These are phyloP conservation scores for Synanthedon formicaeformis DNA, from an alignment of 2,888 invertebrate genomes.

Conservation along the genomic window DNA sequence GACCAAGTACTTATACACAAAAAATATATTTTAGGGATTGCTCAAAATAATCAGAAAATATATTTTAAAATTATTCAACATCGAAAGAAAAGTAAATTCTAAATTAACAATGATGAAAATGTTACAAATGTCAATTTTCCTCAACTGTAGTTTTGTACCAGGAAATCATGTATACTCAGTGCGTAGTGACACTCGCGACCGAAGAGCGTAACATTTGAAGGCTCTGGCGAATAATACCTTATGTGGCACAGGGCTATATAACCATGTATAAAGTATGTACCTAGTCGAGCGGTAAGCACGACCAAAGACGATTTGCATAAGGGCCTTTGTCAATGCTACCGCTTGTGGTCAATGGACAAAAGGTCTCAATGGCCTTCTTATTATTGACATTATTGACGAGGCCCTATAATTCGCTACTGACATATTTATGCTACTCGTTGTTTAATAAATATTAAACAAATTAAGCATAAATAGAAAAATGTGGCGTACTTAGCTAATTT, in stretches of 20 bases:
- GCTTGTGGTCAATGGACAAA: slow-evolving; percentile 40
- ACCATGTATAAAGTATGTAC: background rate
- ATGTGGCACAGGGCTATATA: slow-evolving; percentile 16
- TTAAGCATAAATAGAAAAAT: too few relatives aligned
- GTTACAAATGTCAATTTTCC: slow-evolving; percentile 11
- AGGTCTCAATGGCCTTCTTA: slow-evolving; percentile 51
- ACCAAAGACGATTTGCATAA: slow-evolving; percentile 58
- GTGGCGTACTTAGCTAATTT: too few relatives aligned
- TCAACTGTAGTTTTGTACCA: slow-evolving; percentile 17
- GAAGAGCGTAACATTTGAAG: slow-evolving; percentile 26
- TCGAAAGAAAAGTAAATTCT: background rate
- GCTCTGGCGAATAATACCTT: slow-evolving; percentile 15
- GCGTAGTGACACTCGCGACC: slow-evolving; percentile 22
- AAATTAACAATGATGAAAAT: background rate
- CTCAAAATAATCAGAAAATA: too few relatives aligned
- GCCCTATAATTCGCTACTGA: slow-evolving; percentile 58
- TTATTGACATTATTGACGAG: slow-evolving; percentile 35
- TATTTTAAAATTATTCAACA: too few relatives aligned
- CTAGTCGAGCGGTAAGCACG: slow-evolving; percentile 17
- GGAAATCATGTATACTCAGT: slow-evolving; percentile 21
- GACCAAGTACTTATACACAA: too few relatives aligned
- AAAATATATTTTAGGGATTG: too few relatives aligned
- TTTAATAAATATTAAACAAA: too few relatives aligned
- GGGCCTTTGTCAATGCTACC: slow-evolving; percentile 52
- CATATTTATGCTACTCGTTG: slow-evolving; percentile 5